Evolutionary conservation across 2,888 invertebrate species (phyloP).

Genomic region (Phymatocera aterrima): DNA sequence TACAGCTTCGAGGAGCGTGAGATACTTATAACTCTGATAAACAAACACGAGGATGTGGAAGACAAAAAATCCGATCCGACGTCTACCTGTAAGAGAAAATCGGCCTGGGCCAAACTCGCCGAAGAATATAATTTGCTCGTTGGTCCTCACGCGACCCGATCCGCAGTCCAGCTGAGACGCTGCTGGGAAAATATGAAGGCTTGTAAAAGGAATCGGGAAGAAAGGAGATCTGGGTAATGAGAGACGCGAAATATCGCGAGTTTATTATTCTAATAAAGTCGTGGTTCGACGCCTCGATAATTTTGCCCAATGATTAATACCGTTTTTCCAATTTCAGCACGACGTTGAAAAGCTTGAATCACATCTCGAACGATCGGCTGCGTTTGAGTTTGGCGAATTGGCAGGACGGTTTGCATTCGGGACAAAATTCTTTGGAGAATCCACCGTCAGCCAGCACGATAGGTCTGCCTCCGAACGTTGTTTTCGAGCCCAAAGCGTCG

Average conservation of each 20-base stretch:
- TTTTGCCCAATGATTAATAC: not conserved
- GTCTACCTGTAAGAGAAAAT: conserved; percentile 62
- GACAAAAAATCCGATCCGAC: conserved; percentile 59
- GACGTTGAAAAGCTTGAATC: not conserved
- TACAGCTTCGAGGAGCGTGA: conserved; percentile 65
- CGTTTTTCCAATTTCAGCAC: not conserved
- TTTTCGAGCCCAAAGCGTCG: conserved; percentile 64
- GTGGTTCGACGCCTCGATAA: not conserved
- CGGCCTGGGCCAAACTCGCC: conserved; percentile 62
- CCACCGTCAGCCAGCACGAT: conserved; percentile 52
- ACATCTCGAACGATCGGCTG: conserved; percentile 8
- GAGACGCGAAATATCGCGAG: too few species aligned
- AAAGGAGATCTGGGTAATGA: conserved; percentile 59
- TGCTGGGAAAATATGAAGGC: conserved; percentile 68
- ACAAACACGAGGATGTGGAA: conserved; percentile 60
- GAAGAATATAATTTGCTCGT: conserved; percentile 63
- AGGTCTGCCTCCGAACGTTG: conserved; percentile 62
- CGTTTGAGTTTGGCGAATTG: conserved; percentile 11
- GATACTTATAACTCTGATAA: conserved; percentile 61
- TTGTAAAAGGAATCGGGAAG: conserved; percentile 64
- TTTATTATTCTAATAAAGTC: not conserved
- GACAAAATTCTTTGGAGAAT: conserved; percentile 22
- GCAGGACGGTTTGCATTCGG: conserved; percentile 14
- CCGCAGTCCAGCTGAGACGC: conserved; percentile 61
- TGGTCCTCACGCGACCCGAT: conserved; percentile 58